A percentile compares a stretch with the other conserved stretches of the same genome.
Evolutionary conservation across 2,797 vertebrate species (phyloP).

Genomic region (Sebastes flavidus): DNA sequence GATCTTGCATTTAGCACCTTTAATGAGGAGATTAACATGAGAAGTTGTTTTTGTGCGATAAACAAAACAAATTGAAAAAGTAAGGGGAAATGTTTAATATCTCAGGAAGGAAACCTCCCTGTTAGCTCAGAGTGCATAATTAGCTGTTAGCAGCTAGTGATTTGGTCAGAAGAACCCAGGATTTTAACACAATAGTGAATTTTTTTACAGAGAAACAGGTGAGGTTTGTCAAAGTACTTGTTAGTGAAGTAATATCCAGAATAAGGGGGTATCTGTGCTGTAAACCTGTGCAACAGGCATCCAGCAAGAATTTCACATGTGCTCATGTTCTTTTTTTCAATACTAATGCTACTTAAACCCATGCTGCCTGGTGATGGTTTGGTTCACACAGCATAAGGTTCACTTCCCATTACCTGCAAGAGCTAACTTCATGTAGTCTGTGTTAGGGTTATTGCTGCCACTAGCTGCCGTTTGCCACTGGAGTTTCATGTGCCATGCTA

Average conservation of each 20-base stretch:
- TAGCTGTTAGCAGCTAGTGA: background rate
- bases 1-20: background rate
- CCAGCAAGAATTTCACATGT: background rate
- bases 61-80: background rate
- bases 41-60: conserved; percentile 1
- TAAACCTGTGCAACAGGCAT: background rate
- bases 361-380: background rate
- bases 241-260: background rate
- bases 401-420: background rate
- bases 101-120: background rate
- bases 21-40: background rate
- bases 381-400: background rate
- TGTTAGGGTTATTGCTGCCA: background rate
- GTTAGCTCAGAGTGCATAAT: background rate
- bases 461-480: background rate
- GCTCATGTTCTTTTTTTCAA: background rate
- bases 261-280: background rate
- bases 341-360: background rate
- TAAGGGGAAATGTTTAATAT: background rate
- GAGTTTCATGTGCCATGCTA: background rate
- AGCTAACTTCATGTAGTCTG: background rate
- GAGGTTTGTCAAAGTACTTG: background rate
- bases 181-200: background rate
- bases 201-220: background rate
- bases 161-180: background rate